Base-by-base conservation (phyloP, 2,113 vertebrate genomes). In the Stegastes partitus region DNA sequence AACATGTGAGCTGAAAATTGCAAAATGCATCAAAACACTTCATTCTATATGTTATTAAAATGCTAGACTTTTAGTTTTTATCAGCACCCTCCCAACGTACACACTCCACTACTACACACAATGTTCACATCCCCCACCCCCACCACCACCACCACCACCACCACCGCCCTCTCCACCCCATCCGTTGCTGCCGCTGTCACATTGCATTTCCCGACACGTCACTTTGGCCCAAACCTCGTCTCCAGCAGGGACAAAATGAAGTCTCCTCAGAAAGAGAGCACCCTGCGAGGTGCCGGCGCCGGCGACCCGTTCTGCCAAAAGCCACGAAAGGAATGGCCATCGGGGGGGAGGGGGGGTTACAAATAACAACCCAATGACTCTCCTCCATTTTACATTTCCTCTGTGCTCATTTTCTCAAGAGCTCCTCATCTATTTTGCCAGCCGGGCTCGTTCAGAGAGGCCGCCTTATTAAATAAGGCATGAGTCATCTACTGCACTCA, bases 151-250 rank as follows among this genome's bases (percentile, higher is more conserved):
- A n/a, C n/a, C n/a, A n/a, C n/a, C n/a, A n/a, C n/a, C n/a, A n/a
- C n/a, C n/a, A n/a, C n/a, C n/a, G n/a, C n/a, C n/a, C n/a, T n/a
- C n/a, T n/a, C n/a, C n/a, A n/a, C 42, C 45, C 55, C 42, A 16
- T 91, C 89, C 86, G 89, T 11, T 55, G 77, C 68, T 79, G 62
- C 47, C n/a, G 59, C 84, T 96, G 93, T 94, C 94, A 94, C 79
- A 87, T 89, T 90, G 84, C 79, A 94, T 96, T 96, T 95, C 84
- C 62, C 64, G 91, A 74, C 84, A 55, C 87, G 87, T 81, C 88
- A 91, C 70, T 95, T 91, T 77, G 77, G 65, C 81, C 62, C 3
- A 39, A 83, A 71, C 39, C 19, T 65, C 25, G 15, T 72, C 84
- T 68, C 83, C 89, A 83, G 28, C 47, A 37, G 81, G 54, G 68